Evolutionary conservation across 2,888 invertebrate genomes (phyloP).

Genomic region (Molanna angustata): DNA sequence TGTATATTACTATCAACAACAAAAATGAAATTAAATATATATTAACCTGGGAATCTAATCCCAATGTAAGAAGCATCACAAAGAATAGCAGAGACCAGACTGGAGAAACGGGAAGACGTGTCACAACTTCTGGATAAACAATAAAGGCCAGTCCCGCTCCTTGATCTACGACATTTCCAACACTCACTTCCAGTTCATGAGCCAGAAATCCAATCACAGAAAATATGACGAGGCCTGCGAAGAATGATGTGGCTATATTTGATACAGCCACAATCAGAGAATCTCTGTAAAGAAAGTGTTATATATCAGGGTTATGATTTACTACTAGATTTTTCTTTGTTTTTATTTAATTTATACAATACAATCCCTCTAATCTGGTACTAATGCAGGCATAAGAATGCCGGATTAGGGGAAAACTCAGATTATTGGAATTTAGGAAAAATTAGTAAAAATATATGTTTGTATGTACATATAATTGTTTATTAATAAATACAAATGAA

Average conservation of each 20-base stretch:
- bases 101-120: conserved; percentile 74
- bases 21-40: no score
- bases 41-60: conserved; percentile 71
- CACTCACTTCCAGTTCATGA: conserved; percentile 67
- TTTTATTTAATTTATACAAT: no score
- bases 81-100: conserved; percentile 82
- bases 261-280: conserved; percentile 73
- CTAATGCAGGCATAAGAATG: no score
- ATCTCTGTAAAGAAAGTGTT: conserved; percentile 61
- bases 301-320: no score
- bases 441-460: no score
- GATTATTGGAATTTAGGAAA: no score
- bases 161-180: conserved; percentile 71
- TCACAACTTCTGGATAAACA: conserved; percentile 82
- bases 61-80: conserved; percentile 72
- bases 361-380: no score
- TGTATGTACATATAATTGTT: no score
- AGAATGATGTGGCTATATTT: conserved; percentile 76
- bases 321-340: no score
- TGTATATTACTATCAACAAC: no score
- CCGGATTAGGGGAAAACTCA: no score
- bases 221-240: conserved; percentile 78
- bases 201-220: conserved; percentile 80
- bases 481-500: no score
- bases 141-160: conserved; percentile 80